Conservation (phyloP, 2,797 vertebrate species). For the Sarcophilus harrisii region DNA sequence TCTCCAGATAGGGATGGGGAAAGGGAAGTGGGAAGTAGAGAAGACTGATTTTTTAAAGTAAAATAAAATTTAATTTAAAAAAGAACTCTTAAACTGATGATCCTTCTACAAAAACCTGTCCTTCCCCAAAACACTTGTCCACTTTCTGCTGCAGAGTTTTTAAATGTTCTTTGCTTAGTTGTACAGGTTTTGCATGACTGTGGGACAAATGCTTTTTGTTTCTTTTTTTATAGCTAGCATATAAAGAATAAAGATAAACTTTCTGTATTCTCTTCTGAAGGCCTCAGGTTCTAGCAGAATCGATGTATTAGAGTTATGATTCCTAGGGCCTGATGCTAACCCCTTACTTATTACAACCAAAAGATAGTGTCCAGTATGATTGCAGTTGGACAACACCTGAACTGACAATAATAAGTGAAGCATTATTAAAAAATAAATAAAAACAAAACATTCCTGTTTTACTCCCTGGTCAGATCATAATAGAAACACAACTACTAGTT, state of each 20-base stretch:
- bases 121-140: not conserved
- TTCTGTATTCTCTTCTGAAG: not conserved
- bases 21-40: not conserved
- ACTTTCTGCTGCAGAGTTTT: not conserved
- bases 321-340: not conserved
- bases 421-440: not conserved
- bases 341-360: not conserved
- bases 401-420: not conserved
- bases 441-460: not conserved
- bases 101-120: not conserved
- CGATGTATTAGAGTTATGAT: not conserved
- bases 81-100: not conserved
- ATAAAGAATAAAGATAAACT: not conserved
- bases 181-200: not conserved
- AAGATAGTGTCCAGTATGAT: not conserved
- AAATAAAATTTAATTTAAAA: not conserved
- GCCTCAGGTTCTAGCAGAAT: not conserved
- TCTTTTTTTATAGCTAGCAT: not conserved
- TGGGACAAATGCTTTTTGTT: not conserved
- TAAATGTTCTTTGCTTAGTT: not conserved
- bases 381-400: not conserved
- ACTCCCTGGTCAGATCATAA: not conserved
- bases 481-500: not conserved
- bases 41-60: not conserved
- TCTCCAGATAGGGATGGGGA: not conserved